These are phyloP conservation scores for Oenanthe melanoleuca DNA, from an alignment of 2,113 vertebrate species.

Conservation along the genomic window DNA sequence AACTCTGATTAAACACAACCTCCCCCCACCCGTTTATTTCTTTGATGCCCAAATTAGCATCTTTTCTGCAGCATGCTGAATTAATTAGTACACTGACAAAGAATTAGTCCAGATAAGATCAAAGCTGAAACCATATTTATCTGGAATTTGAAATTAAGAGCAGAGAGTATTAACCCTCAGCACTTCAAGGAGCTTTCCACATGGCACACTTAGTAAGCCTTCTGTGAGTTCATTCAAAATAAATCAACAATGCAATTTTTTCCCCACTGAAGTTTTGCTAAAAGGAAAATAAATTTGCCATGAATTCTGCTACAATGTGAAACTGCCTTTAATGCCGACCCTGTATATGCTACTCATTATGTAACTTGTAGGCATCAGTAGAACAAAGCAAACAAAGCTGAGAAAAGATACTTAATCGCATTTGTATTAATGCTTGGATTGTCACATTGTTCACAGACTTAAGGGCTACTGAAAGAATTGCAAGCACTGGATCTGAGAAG, in stretches of 20 bases:
- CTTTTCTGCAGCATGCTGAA: slow-evolving; percentile 79
- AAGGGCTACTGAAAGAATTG: slow-evolving; percentile 46
- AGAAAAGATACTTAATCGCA: slow-evolving; percentile 65
- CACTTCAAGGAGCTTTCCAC: slow-evolving; percentile 59
- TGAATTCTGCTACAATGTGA: neutral
- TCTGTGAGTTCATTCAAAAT: slow-evolving; percentile 51
- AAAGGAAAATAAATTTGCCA: slow-evolving; percentile 63
- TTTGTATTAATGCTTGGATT: slow-evolving; percentile 55
- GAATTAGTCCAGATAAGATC: slow-evolving; percentile 82
- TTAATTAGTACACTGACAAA: slow-evolving; percentile 84
- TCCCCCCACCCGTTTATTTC: slow-evolving; percentile 64
- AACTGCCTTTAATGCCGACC: slow-evolving; percentile 60
- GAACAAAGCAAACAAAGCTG: slow-evolving; percentile 72
- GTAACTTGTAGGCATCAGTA: slow-evolving; percentile 71
- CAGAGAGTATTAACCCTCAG: slow-evolving; percentile 70
- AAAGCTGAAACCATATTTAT: slow-evolving; percentile 80
- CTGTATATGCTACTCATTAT: slow-evolving; percentile 61
- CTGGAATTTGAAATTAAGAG: slow-evolving; percentile 78
- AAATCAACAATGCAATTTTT: slow-evolving; percentile 7
- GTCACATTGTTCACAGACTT: slow-evolving; percentile 40
- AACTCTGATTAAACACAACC: slow-evolving; percentile 78
- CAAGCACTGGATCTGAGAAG: neutral
- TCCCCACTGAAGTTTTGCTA: slow-evolving; percentile 31
- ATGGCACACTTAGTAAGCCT: slow-evolving; percentile 42
- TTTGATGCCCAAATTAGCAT: slow-evolving; percentile 84